A percentile compares a stretch with the other conserved stretches of the same genome.
These are phyloP conservation scores for Elysia crispata DNA, from an alignment of 2,888 invertebrate genomes.

Conservation along the genomic window DNA sequence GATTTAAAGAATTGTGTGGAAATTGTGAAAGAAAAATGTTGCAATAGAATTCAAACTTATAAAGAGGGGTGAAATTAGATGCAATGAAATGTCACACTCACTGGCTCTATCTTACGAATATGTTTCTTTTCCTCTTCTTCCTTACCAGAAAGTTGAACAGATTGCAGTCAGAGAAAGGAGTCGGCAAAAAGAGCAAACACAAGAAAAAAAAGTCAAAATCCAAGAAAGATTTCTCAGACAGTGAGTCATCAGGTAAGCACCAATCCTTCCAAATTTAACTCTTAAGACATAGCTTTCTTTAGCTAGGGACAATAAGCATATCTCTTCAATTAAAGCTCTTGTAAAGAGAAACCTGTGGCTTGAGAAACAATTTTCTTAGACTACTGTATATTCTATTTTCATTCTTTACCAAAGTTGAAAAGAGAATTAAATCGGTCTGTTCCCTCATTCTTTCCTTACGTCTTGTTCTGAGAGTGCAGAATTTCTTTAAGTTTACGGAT, in stretches of 20 bases:
- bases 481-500: no score
- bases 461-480: no score
- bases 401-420: not conserved
- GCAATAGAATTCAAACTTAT: no score
- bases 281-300: not conserved
- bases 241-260: slow-evolving; percentile 47
- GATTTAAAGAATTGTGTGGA: no score
- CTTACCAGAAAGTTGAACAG: slow-evolving; percentile 64
- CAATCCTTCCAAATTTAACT: not conserved
- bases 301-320: no score
- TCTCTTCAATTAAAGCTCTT: no score
- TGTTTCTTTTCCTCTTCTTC: not conserved
- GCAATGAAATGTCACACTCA: no score
- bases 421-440: not conserved
- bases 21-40: no score
- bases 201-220: slow-evolving; percentile 46
- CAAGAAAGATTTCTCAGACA: slow-evolving; percentile 27
- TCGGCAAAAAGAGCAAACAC: slow-evolving; percentile 50
- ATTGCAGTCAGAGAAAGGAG: slow-evolving; percentile 53
- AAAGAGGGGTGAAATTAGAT: no score
- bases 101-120: not conserved
- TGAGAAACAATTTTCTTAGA: not conserved
- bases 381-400: not conserved
- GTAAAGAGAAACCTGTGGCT: no score
- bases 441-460: no score